phyloP scores from a whole-genome alignment of 2,113 vertebrate genomes.

The Edolisoma coerulescens region DNA sequence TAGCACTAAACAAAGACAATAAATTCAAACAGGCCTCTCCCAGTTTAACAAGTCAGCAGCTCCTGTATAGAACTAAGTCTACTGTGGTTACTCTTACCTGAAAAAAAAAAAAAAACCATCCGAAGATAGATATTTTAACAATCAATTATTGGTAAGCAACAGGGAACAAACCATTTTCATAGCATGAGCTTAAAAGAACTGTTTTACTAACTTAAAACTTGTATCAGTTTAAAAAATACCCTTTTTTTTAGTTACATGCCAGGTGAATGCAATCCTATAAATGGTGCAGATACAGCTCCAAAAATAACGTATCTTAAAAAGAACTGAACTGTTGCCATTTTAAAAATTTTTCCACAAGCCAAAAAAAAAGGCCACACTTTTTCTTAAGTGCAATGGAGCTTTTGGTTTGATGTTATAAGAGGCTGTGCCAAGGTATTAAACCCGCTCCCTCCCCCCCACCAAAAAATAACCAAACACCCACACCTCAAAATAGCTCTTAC shows the following conservation, averaged over 20 bases:
- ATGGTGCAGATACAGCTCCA: background rate
- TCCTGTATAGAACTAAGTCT: background rate
- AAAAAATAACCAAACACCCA: background rate
- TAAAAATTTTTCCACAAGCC: background rate
- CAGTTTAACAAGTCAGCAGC: background rate
- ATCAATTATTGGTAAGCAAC: background rate
- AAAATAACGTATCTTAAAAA: background rate
- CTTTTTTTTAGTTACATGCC: background rate
- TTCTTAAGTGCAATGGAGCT: background rate
- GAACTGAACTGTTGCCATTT: background rate
- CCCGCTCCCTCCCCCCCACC: fast-evolving
- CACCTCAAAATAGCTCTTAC: background rate
- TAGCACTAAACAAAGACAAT: background rate
- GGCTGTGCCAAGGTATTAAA: background rate
- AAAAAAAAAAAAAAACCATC: background rate
- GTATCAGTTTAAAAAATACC: background rate
- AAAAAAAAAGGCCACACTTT: fast-evolving
- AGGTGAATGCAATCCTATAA: background rate
- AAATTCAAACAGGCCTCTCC: background rate
- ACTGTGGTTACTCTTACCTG: background rate
- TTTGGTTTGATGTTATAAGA: background rate
- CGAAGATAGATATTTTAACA: background rate
- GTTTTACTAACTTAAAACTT: background rate
- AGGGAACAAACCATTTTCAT: background rate
- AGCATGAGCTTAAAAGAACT: background rate